Base-by-base conservation (phyloP, 2,797 vertebrate genomes). In the Pseudochromis fuscus region DNA sequence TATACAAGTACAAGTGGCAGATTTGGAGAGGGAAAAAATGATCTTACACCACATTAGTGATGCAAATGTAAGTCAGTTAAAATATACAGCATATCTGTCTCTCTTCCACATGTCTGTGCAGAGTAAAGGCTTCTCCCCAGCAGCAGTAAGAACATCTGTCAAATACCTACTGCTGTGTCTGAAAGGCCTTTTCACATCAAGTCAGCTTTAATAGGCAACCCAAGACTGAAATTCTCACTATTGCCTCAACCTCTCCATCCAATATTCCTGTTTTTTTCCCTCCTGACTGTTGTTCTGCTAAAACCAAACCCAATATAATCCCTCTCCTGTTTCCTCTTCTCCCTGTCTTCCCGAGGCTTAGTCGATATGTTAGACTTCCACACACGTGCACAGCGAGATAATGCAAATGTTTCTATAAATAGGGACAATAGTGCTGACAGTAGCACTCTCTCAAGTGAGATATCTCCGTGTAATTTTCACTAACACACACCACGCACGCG, bases 371-470 rank as follows among this genome's bases (percentile, higher is more conserved):
- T 88, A 69, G 72, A 86, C 87, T 78, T 86, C 86, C 18, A 75
- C 87, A 83, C 87, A 83, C 81, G 75, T 85, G 84, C 75, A 12
- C 67, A 45, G 86, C 69, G 64, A 92, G 93, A 93, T 94, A 94
- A 94, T 93, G 92, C 92, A 94, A 93, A 95, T 91, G 87, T 85
- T 86, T 89, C 93, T 94, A 94, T 93, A 94, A 93, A 94, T 94
- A 95, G 92, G 77, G 81, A 85, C 84, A 89, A 91, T 87, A 86
- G 77, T 93, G 94, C 92, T 94, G 93, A 94, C 88, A 89, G 86
- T 79, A 68, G 89, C 87, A 76, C 80, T 90, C 84, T 87, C 86
- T 89, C 84, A 84, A 91, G 87, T 93, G 87, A 89, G 90, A 90
- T 86, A 90, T 88, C 88, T 72, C 57, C 5, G 81, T 83, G 87